These are phyloP conservation scores for Creontiades dilutus DNA, from an alignment of 2,888 invertebrate species.

Conservation along the genomic window DNA sequence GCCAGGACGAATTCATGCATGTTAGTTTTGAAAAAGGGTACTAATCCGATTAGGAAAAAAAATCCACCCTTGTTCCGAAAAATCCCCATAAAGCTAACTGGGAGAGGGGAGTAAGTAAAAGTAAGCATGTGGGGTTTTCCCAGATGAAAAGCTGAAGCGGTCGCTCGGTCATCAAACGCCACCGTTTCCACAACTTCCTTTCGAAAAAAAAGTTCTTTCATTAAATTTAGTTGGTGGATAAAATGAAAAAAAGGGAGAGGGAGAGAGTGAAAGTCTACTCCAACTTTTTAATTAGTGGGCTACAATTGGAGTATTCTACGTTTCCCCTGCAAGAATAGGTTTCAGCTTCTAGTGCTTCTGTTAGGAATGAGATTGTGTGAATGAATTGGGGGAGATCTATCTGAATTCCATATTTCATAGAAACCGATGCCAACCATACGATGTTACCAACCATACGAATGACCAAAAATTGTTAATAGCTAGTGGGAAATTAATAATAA, in stretches of 20 bases:
- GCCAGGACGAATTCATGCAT: too few relatives aligned
- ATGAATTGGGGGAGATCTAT: not conserved
- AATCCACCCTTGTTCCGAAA: not conserved
- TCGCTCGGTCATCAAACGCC: constrained; percentile 12
- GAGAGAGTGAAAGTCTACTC: constrained; percentile 5
- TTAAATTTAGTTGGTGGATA: not conserved
- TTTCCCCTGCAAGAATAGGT: not conserved
- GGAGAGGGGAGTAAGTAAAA: not conserved
- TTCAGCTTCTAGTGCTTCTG: not conserved
- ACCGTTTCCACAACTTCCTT: not conserved
- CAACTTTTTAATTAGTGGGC: constrained; percentile 24
- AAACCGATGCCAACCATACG: too few relatives aligned
- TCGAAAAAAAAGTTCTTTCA: constrained; percentile 1
- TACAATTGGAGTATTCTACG: not conserved
- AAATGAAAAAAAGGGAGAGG: not conserved
- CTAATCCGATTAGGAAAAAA: constrained; percentile 14
- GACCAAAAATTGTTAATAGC: too few relatives aligned
- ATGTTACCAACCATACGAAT: too few relatives aligned
- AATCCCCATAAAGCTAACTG: not conserved
- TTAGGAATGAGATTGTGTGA: not conserved
- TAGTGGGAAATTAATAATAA: too few relatives aligned
- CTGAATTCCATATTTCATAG: not conserved
- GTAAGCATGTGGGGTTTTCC: not conserved
- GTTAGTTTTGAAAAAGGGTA: not conserved
- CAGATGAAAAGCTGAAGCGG: not conserved